Percentiles rank a stretch among this genome's conserved stretches.
phyloP scores from a whole-genome alignment of 2,888 invertebrate species.

The Drosophila mercatorum region DNA sequence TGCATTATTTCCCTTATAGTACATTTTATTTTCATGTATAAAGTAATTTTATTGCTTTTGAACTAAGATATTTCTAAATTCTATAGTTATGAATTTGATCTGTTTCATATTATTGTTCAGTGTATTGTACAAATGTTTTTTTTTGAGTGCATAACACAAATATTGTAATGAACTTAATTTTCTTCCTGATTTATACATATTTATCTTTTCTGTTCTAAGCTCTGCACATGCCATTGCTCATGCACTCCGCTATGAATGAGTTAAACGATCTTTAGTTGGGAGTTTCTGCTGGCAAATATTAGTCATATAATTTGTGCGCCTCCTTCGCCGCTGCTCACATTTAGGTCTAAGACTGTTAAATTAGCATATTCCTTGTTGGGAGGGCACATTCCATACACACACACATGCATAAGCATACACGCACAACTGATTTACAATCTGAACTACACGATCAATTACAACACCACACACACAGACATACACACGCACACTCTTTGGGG shows the following conservation, averaged over 20 bases:
- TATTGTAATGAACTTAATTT: too few species aligned
- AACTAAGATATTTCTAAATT: too few species aligned
- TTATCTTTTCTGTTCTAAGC: background rate
- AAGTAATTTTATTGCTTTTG: too few species aligned
- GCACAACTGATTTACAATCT: slow-evolving; percentile 45
- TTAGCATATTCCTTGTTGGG: slow-evolving; percentile 31
- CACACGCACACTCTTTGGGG: slow-evolving; percentile 6
- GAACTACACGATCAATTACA: slow-evolving; percentile 52
- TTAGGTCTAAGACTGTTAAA: slow-evolving; percentile 15
- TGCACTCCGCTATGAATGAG: background rate
- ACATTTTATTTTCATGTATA: too few species aligned
- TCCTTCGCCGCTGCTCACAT: slow-evolving; percentile 1
- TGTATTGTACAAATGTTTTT: background rate
- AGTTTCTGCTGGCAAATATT: slow-evolving; percentile 2
- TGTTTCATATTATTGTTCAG: background rate
- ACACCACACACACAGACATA: slow-evolving; percentile 23
- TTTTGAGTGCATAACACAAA: too few species aligned
- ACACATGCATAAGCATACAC: slow-evolving; percentile 20
- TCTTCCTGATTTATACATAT: background rate
- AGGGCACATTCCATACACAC: slow-evolving; percentile 33
- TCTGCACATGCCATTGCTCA: background rate
- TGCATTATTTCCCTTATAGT: too few species aligned
- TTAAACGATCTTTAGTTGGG: background rate
- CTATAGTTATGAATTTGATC: too few species aligned
- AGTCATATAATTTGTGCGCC: background rate